Base-by-base conservation (phyloP, 2,888 invertebrate genomes). In the Nemoura dubitans region DNA sequence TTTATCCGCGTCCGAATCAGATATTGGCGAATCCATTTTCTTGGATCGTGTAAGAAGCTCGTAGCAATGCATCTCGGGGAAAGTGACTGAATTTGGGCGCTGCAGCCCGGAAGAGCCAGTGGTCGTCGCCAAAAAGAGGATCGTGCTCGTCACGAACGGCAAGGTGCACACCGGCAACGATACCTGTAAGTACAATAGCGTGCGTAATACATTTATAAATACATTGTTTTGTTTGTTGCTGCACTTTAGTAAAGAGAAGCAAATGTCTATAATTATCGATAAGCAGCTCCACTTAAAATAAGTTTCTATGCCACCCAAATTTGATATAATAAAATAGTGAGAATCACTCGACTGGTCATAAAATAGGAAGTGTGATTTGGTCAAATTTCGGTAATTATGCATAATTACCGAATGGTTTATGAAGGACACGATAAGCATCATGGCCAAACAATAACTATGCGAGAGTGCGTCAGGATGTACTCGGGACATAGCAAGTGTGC, bases 91-190 rank as follows among this genome's bases (percentile, higher is more conserved):
- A 0, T 86, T 76, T 0, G 91, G 91, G 77, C 90, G 88, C 0
- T 89, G 89, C 86, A 91, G 89, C 2, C 83, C 83, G 2, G 89
- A 88, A 27, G 89, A 90, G 26, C 89, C 89, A 5, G 90, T 88
- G 2, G 89, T 89, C 6, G 90, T 90, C n/a, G 91, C 89, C 43
- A 92, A 87, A 88, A 92, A 92, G n/a, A 92, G 83, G 88, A 91
- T 90, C 3, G 90, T 90, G 14, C 90, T 90, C 76, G 91, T 83
- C 59, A 91, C 90, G 88, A 91, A 92, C 0, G 92, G 91, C 29
- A 92, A 78, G 2, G 91, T 90, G 59, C 92, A 89, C 76, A 91
- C 89, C 2, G 91, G 91, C 42, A 92, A 88, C 29, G 84, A 83
- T 25, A 36, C 88, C 88, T 88, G 84, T 6, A 83, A 86, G 0